These are phyloP conservation scores for Mesocricetus auratus DNA, from an alignment of 2,113 vertebrate species.

Conservation along the genomic window DNA sequence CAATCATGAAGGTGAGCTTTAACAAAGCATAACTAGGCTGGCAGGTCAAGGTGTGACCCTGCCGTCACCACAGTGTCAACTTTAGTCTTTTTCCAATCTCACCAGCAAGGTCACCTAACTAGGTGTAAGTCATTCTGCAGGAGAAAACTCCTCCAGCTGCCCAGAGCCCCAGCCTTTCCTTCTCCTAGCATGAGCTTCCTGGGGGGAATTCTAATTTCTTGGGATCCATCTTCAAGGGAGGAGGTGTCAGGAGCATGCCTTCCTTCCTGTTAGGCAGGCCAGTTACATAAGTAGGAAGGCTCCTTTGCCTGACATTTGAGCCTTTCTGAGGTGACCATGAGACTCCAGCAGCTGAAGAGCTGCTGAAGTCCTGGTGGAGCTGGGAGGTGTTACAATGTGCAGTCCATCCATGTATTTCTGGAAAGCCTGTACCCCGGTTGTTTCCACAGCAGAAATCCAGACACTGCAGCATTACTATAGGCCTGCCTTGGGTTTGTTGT, in stretches of 20 bases:
- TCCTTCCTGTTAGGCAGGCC: neutral
- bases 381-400: neutral
- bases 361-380: neutral
- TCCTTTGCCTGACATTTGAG: neutral
- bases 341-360: neutral
- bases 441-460: neutral
- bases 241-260: neutral
- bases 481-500: neutral
- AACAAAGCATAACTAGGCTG: neutral
- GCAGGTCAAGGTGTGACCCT: neutral
- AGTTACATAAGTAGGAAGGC: neutral
- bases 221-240: too few species aligned
- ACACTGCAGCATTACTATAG: too few species aligned
- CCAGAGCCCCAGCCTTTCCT: neutral
- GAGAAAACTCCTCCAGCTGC: neutral
- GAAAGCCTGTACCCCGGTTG: neutral
- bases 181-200: neutral
- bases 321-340: neutral
- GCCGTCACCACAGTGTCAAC: neutral
- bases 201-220: neutral
- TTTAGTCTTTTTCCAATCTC: neutral
- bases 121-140: neutral
- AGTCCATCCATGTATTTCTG: neutral
- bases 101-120: neutral
- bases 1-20: neutral